phyloP scores from a whole-genome alignment of 2,113 vertebrate species.

The Dromiciops gliroides region DNA sequence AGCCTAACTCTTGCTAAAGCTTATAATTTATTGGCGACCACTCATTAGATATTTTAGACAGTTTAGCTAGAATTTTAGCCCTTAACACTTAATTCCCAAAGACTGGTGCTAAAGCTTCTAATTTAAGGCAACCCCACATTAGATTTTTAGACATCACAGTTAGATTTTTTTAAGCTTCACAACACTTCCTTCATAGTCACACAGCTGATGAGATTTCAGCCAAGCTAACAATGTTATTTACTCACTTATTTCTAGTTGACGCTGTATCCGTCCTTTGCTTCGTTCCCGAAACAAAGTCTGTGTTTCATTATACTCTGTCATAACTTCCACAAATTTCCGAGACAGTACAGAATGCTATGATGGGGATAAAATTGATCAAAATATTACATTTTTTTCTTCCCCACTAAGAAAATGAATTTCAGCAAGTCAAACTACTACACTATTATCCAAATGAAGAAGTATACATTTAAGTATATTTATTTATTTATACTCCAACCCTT shows the following conservation, averaged over 20 bases:
- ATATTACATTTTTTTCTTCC: rapidly evolving
- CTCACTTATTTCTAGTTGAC: slow-evolving; percentile 98
- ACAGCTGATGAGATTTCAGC: neutral
- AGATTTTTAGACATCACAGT: no score
- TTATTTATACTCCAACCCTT: neutral
- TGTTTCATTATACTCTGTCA: slow-evolving; percentile 95
- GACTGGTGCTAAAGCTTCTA: no score
- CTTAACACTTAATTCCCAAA: no score
- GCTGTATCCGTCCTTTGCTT: slow-evolving; percentile 95
- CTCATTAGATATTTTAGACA: no score
- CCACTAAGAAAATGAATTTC: no score
- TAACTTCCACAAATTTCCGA: slow-evolving; percentile 96
- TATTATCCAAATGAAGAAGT: neutral
- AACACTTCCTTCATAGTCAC: neutral
- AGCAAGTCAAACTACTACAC: neutral
- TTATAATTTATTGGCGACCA: no score
- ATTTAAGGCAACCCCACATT: no score
- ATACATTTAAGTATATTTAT: neutral
- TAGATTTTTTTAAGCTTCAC: no score
- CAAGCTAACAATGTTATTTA: neutral
- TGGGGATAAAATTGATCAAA: neutral
- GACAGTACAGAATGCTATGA: slow-evolving; percentile 91
- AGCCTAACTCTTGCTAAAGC: no score
- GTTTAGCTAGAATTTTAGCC: no score
- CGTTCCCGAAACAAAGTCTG: slow-evolving; percentile 95